Base-by-base conservation (phyloP, 92 coral and sea anemone genomes). In the Heliopora coerulea region DNA sequence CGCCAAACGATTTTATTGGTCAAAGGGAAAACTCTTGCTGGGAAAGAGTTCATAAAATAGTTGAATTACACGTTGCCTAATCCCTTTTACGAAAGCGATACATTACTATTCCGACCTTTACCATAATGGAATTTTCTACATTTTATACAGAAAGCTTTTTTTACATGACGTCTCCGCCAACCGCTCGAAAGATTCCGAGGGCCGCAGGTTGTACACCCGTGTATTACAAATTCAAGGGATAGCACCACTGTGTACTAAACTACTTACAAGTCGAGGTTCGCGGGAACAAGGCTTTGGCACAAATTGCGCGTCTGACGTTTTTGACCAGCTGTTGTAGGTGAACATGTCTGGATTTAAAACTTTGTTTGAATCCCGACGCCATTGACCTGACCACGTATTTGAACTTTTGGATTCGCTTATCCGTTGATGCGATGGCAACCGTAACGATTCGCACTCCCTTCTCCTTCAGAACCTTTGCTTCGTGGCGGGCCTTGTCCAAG, bases 301-400 rank as follows among this genome's bases (percentile, higher is more conserved):
- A 70, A 39, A 70, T 17, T 32, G 32, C 62, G 8, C 34, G 23
- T 17, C 63, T 63, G 20, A 70, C 49, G 14, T 1, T 26, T 8
- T 34, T 63, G 23, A n/a, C 50, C 0, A 30, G 9, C 0, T 25
- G 40, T 4, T 32, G 40, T 8, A 52, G 27, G 25, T 52, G 28
- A 25, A 8, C 20, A 13, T 70, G 44, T 34, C n/a, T 28, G 5
- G 50, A 17, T 33, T 70, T 70, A 32, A 70, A 70, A 17, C 62
- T 57, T 15, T 54, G 28, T 19, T 31, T 24, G 54, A 70, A 70
- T 0, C 77, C 63, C 34, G 62, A 29, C 37, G 77, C 77, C 20
- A 70, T 70, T 6, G 77, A 49, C 17, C 77, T 70, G 46, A 52
- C 26, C 2, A 34, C 24, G 50, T 70, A 70, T n/a, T 57, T 52